These are phyloP conservation scores for Pangasius macronema DNA, from an alignment of 2,797 vertebrate species.

Conservation along the genomic window DNA sequence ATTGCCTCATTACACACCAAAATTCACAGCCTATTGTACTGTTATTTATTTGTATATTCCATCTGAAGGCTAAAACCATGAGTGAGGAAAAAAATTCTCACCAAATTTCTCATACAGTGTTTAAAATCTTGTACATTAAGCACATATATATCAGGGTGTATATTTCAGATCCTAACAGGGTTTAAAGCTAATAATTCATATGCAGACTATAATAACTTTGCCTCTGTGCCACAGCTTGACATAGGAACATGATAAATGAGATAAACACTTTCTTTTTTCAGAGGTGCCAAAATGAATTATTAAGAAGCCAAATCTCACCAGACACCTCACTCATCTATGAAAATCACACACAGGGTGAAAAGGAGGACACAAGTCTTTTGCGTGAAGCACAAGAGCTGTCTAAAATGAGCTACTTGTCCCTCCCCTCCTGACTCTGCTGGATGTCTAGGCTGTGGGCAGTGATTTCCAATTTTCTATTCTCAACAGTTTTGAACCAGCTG, in stretches of 20 bases:
- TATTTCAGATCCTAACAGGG: background rate
- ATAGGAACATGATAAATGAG: conserved; percentile 65
- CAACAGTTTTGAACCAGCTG: background rate
- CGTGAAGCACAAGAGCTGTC: conserved; percentile 63
- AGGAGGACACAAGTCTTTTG: conserved; percentile 62
- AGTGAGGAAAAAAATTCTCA: background rate
- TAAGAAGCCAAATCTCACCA: conserved; percentile 68
- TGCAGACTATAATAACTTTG: conserved; percentile 35
- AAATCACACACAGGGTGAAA: conserved; percentile 63
- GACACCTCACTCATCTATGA: conserved; percentile 60
- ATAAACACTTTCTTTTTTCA: conserved; percentile 65
- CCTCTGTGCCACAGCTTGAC: conserved; percentile 51
- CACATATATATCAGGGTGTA: background rate
- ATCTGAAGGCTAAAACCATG: background rate
- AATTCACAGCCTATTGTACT: background rate
- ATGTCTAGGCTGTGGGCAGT: conserved; percentile 23
- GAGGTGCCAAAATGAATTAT: conserved; percentile 72
- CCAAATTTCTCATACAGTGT: background rate
- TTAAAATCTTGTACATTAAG: background rate
- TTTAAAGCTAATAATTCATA: conserved; percentile 31
- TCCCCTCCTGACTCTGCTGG: background rate
- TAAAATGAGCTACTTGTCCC: background rate
- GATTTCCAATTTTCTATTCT: conserved; percentile 3
- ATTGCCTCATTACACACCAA: conserved; percentile 9
- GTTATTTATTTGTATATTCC: background rate